Evolutionary conservation across 2,113 vertebrate genomes (phyloP).

Genomic region (Rattus norvegicus): GRCr8 NC_086023.1:132115501-132116000

Average conservation of each 20-base stretch:
- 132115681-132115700: neutral
- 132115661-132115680: neutral
- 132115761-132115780: neutral
- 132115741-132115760: neutral
- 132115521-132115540: neutral
- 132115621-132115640: neutral
- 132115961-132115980: neutral
- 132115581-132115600: neutral
- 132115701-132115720: neutral
- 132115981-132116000: neutral
- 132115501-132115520: neutral
- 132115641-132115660: neutral
- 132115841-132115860: neutral
- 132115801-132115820: neutral
- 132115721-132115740: neutral
- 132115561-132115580: neutral
- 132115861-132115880: neutral
- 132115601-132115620: neutral
- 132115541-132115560: neutral
- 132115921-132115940: neutral
- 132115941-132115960: neutral
- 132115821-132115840: accelerated
- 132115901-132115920: neutral
- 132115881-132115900: neutral
- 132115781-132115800: neutral